phyloP scores from a whole-genome alignment of 2,113 vertebrate genomes.

The Quiscalus mexicanus region DNA sequence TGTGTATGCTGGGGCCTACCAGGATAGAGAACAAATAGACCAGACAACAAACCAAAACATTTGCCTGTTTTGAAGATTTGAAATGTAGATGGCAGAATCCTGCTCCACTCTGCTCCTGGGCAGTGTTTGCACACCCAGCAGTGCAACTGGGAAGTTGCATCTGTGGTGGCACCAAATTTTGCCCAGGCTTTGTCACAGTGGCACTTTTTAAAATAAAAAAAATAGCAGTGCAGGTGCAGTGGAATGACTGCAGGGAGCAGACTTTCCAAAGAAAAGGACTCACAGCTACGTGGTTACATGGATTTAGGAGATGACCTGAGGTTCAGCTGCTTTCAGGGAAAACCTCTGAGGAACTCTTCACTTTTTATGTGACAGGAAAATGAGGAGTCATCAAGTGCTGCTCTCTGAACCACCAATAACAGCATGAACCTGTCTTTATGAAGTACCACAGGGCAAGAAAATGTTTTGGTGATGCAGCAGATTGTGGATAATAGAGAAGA shows the following conservation, averaged over 20 bases:
- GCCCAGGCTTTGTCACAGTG: not conserved
- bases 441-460: not conserved
- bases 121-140: not conserved
- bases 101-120: not conserved
- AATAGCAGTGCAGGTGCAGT: not conserved
- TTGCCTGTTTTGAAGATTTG: not conserved
- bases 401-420: not conserved
- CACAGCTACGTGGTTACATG: accelerated
- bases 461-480: not conserved
- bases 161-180: not conserved
- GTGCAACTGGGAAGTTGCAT: not conserved
- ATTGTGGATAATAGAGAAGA: not conserved
- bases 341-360: not conserved
- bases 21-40: no score
- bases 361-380: not conserved
- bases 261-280: not conserved
- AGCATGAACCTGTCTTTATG: not conserved
- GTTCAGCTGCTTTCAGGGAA: not conserved
- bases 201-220: not conserved
- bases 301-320: not conserved
- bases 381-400: not conserved
- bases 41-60: not conserved
- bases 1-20: not conserved
- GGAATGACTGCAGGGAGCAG: not conserved
- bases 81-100: not conserved